A percentile compares a stretch with the other conserved stretches of the same genome.
phyloP scores from a whole-genome alignment of 2,888 invertebrate genomes.

The Meliscaeva auricollis region DNA sequence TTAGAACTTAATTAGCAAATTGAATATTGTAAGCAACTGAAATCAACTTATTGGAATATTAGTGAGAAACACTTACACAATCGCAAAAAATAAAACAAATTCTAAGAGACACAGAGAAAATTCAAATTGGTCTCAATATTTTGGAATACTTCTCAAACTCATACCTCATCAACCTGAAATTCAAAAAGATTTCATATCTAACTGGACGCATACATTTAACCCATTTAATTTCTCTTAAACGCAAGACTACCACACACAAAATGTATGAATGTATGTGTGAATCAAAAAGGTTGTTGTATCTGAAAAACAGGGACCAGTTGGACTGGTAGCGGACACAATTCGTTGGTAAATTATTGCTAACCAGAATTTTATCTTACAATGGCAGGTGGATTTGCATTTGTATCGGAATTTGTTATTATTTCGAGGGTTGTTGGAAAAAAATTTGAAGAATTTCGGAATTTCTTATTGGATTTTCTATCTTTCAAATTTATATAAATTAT shows the following conservation, averaged over 20 bases:
- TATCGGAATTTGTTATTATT: conserved; percentile 24
- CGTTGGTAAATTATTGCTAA: conserved; percentile 37
- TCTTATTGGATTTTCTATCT: conserved; percentile 18
- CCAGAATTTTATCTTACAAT: conserved; percentile 9
- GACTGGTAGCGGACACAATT: conserved; percentile 48
- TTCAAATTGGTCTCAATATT: conserved; percentile 7
- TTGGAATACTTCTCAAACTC: conserved; percentile 4
- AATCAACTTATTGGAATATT: conserved; percentile 34
- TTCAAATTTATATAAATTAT: not conserved
- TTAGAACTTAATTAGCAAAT: conserved; percentile 8
- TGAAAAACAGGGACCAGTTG: conserved; percentile 22
- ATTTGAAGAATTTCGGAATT: not conserved
- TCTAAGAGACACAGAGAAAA: conserved; percentile 41
- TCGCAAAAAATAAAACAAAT: not conserved
- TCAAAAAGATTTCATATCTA: conserved; percentile 18
- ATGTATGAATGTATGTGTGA: conserved; percentile 7
- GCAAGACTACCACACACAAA: not conserved
- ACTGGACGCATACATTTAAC: conserved; percentile 39
- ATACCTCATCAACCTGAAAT: not conserved
- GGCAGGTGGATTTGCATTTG: conserved; percentile 54
- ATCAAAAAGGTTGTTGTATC: conserved; percentile 31
- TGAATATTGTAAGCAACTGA: conserved; percentile 29
- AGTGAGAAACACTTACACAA: conserved; percentile 59
- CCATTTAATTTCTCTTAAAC: conserved; percentile 60
- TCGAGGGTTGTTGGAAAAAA: conserved; percentile 27